Evolutionary conservation across 1,140 invertebrate genomes (phyloP).

Genomic region (Papilio helenus): DNA sequence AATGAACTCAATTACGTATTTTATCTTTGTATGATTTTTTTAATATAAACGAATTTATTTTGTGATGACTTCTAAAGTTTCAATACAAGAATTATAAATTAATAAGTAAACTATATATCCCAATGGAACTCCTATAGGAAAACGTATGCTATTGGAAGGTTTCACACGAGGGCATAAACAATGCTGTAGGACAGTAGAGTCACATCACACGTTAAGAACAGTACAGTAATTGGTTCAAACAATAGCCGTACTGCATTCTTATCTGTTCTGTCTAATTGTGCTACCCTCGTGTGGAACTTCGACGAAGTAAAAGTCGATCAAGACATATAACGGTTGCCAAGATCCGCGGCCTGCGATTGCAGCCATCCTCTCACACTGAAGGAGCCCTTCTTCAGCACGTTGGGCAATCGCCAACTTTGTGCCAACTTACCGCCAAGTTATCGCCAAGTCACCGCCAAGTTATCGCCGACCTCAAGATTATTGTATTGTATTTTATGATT

Average conservation of each 20-base stretch:
- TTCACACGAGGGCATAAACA: no score
- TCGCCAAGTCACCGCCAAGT: neutral
- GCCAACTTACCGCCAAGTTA: conserved; percentile 12
- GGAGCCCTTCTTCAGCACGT: conserved; percentile 23
- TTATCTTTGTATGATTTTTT: no score
- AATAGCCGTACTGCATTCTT: neutral
- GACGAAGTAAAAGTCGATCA: conserved; percentile 3
- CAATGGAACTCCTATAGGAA: no score
- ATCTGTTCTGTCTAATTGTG: neutral
- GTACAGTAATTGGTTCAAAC: neutral
- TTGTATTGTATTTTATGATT: conserved; percentile 1
- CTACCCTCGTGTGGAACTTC: neutral
- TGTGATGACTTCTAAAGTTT: no score
- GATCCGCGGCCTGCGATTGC: conserved; percentile 17
- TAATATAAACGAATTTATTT: no score
- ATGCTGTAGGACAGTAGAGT: no score
- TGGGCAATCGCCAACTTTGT: conserved; percentile 27
- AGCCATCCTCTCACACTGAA: conserved; percentile 13
- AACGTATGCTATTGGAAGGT: no score
- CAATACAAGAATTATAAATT: no score
- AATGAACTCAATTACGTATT: no score
- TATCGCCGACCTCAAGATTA: neutral
- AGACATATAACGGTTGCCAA: conserved; percentile 21
- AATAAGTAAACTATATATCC: no score
- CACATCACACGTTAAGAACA: no score